phyloP scores from a whole-genome alignment of 2,113 vertebrate species.

The Gadus chalcogrammus region DNA sequence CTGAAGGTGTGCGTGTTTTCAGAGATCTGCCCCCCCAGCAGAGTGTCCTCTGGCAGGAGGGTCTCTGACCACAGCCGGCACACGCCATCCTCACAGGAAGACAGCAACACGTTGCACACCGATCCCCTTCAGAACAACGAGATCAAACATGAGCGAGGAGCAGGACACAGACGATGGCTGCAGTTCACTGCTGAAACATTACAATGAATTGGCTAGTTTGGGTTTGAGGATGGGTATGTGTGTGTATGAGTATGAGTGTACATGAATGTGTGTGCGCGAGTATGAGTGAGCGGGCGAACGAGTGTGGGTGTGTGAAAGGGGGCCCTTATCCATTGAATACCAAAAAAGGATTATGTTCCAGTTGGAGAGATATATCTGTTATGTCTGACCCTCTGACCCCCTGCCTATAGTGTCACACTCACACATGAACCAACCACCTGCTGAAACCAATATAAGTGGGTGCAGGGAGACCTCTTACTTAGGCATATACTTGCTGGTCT shows the following conservation, averaged over 20 bases:
- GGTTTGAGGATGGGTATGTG: background rate
- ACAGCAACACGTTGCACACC: slow-evolving; percentile 93
- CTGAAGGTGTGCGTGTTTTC: slow-evolving; percentile 86
- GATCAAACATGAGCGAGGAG: too few species aligned
- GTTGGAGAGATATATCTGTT: too few species aligned
- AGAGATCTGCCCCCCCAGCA: slow-evolving; percentile 93
- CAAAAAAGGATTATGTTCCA: too few species aligned
- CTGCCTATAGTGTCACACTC: too few species aligned
- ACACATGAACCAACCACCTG: too few species aligned
- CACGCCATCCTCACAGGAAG: slow-evolving; percentile 92
- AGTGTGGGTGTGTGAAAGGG: too few species aligned
- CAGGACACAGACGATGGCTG: background rate
- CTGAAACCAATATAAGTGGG: too few species aligned
- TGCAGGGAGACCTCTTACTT: slow-evolving; percentile 63
- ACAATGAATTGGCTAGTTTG: background rate
- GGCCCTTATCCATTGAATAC: too few species aligned
- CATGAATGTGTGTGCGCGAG: background rate
- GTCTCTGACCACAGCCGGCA: slow-evolving; percentile 97
- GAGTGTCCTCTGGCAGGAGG: slow-evolving; percentile 88
- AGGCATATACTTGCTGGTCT: slow-evolving; percentile 98
- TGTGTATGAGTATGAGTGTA: background rate
- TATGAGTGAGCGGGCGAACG: background rate
- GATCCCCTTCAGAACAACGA: slow-evolving; percentile 78
- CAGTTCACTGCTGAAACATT: too few species aligned
- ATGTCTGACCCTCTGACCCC: too few species aligned